Evolutionary conservation across 2,113 vertebrate species (phyloP).

Genomic region (Rhegmatorhina hoffmannsi): DNA sequence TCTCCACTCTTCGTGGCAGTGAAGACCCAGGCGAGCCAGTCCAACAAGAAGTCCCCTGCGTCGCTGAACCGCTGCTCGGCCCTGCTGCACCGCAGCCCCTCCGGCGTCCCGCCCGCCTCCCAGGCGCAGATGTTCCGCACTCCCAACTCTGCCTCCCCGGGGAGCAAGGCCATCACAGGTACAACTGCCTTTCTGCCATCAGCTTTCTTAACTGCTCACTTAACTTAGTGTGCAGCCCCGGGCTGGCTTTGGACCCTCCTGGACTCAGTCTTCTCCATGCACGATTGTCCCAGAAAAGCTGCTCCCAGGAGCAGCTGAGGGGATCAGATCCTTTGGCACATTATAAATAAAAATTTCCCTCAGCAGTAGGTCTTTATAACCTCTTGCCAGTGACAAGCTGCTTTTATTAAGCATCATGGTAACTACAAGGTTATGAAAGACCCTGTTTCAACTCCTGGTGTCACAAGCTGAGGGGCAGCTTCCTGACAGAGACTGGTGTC

Average conservation of each 20-base stretch:
- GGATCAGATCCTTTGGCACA: not conserved
- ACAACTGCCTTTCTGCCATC: conserved; percentile 36
- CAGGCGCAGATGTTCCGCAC: conserved; percentile 79
- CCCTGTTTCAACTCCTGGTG: conserved; percentile 49
- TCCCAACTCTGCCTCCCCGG: conserved; percentile 78
- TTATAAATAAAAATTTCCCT: not conserved
- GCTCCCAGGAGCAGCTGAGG: not conserved
- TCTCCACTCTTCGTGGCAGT: conserved; percentile 83
- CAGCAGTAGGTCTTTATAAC: not conserved
- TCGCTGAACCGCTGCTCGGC: conserved; percentile 74
- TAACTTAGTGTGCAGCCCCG: not conserved
- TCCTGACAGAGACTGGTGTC: not conserved
- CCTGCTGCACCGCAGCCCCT: conserved; percentile 74
- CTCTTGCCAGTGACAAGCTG: not conserved
- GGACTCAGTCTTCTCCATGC: not conserved
- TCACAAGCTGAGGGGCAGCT: conserved; percentile 20
- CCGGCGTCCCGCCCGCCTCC: conserved; percentile 66
- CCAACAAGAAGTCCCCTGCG: conserved; percentile 77
- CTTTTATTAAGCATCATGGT: not conserved
- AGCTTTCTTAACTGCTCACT: not conserved
- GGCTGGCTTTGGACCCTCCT: not conserved
- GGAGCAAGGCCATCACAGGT: conserved; percentile 83
- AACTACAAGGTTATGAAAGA: not conserved
- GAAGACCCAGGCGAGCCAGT: conserved; percentile 78
- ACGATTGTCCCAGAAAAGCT: not conserved